Conservation (phyloP, 2,113 vertebrate genomes). For the Podocnemis expansa region DNA sequence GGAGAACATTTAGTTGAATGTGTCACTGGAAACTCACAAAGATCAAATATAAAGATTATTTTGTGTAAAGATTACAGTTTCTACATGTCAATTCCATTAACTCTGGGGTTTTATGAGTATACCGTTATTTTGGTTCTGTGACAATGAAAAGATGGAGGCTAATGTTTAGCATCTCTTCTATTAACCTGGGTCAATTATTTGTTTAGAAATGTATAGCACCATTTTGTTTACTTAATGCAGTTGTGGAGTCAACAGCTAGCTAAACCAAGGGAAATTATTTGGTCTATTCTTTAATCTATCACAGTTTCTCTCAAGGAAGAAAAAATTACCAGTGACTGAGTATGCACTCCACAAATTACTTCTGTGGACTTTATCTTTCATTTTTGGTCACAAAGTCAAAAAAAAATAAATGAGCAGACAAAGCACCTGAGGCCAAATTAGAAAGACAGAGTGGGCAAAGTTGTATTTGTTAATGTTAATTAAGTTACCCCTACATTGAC, state of each 20-base stretch:
- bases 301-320: neutral
- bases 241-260: neutral
- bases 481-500: too few relatives aligned
- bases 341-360: neutral
- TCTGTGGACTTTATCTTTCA: neutral
- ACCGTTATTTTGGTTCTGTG: neutral
- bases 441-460: neutral
- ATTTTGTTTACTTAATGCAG: constrained; percentile 22
- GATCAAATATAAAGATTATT: neutral
- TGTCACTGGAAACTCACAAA: neutral
- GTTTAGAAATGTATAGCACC: neutral
- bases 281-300: neutral
- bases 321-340: neutral
- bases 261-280: constrained; percentile 3
- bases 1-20: neutral
- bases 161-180: neutral
- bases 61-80: neutral
- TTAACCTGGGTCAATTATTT: neutral
- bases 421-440: neutral
- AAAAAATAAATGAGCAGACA: neutral
- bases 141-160: neutral
- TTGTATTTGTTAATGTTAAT: neutral
- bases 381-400: neutral
- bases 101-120: neutral
- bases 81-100: neutral